A percentile compares a stretch with the other conserved stretches of the same genome.
These are phyloP conservation scores for Zalophus californianus DNA, from an alignment of 2,797 vertebrate genomes.

Conservation along the genomic window DNA sequence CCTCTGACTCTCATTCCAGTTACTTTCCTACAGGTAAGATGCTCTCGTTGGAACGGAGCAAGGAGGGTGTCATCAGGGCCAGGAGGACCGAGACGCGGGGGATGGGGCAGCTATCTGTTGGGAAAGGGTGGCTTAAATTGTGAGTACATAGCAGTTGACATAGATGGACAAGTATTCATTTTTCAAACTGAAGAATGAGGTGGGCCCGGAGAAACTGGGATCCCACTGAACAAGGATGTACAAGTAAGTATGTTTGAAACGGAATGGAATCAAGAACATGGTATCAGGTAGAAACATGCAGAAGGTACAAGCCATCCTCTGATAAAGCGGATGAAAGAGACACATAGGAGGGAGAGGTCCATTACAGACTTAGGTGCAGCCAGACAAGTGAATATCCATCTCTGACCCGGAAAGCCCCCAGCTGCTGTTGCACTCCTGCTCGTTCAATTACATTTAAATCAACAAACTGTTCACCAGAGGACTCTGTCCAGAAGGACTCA, in stretches of 20 bases:
- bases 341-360: neutral
- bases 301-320: neutral
- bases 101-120: neutral
- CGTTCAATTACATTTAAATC: neutral
- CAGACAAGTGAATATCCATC: neutral
- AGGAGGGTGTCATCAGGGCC: neutral
- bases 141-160: neutral
- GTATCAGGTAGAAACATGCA: neutral
- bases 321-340: neutral
- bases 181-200: conserved; percentile 1
- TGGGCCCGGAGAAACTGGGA: neutral
- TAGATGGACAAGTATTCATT: neutral
- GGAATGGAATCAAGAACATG: neutral
- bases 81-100: neutral
- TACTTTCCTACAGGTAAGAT: neutral
- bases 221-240: neutral
- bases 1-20: neutral
- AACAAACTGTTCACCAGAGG: neutral
- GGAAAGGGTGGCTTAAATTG: neutral
- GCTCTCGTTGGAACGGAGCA: neutral
- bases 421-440: neutral
- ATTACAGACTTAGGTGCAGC: neutral
- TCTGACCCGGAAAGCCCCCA: neutral
- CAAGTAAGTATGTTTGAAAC: neutral
- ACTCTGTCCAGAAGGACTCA: neutral